Evolutionary conservation across 2,113 vertebrate genomes (phyloP).

Genomic region (Chlamydotis undulata): DNA sequence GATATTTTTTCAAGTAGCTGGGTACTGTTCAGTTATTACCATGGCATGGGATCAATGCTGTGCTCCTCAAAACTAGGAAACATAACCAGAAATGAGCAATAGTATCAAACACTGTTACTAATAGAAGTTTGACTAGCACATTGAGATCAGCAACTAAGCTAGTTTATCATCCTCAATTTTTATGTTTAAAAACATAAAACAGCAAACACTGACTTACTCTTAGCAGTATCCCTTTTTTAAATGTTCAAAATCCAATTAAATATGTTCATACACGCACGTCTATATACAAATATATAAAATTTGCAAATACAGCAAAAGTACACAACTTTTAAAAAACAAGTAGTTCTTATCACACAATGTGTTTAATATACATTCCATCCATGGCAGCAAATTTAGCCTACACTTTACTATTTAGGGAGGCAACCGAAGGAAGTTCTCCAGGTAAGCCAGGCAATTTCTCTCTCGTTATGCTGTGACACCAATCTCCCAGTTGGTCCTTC

Average conservation of each 20-base stretch:
- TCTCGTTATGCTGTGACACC: accelerated
- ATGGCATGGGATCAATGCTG: not conserved
- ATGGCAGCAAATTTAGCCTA: not conserved
- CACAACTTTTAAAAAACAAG: not conserved
- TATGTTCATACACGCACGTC: not conserved
- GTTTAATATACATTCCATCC: not conserved
- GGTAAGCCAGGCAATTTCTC: not conserved
- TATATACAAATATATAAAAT: accelerated
- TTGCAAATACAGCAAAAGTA: not conserved
- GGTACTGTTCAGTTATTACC: not conserved
- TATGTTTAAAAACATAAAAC: not conserved
- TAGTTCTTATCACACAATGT: not conserved
- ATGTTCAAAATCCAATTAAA: not conserved
- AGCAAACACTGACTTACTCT: not conserved
- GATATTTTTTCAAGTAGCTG: not conserved
- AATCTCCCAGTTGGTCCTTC: not conserved
- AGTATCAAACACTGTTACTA: not conserved
- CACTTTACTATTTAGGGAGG: not conserved
- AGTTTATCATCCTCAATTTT: not conserved
- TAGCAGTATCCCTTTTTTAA: not conserved
- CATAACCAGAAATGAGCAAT: not conserved
- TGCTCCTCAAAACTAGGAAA: not conserved
- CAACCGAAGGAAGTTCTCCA: not conserved
- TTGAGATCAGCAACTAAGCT: not conserved
- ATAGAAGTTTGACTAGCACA: not conserved